These are phyloP conservation scores for Notolepis coatsorum DNA, from an alignment of 2,797 vertebrate genomes.

Conservation along the genomic window DNA sequence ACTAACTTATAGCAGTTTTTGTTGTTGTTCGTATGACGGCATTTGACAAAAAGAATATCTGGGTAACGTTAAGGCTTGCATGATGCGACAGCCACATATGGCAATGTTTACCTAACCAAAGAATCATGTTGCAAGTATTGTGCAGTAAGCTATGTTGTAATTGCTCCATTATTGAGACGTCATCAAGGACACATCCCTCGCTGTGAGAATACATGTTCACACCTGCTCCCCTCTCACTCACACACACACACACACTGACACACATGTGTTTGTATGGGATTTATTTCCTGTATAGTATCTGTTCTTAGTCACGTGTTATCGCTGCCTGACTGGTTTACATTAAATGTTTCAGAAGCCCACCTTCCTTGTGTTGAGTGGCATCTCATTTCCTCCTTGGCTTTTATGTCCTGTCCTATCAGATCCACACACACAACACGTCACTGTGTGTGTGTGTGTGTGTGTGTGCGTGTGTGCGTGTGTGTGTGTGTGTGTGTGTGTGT, in stretches of 20 bases:
- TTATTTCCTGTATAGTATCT: too few species aligned
- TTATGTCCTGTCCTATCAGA: background rate
- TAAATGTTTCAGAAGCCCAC: background rate
- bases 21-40: too few species aligned
- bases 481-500: too few species aligned
- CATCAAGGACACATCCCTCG: slow-evolving; percentile 30
- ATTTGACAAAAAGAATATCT: too few species aligned
- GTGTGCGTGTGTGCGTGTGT: too few species aligned
- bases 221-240: slow-evolving; percentile 17
- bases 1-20: too few species aligned
- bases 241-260: slow-evolving; percentile 8
- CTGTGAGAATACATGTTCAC: background rate
- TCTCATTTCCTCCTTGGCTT: slow-evolving; percentile 2
- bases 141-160: slow-evolving; percentile 52
- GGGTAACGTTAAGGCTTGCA: too few species aligned
- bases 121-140: slow-evolving; percentile 14
- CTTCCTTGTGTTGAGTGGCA: background rate
- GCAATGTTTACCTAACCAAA: background rate
- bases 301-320: background rate
- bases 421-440: too few species aligned
- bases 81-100: background rate
- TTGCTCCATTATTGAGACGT: slow-evolving; percentile 41
- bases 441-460: too few species aligned
- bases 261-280: background rate
- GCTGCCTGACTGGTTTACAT: background rate